Evolutionary conservation across 2,797 vertebrate species (phyloP).

Genomic region (Eulemur coronatus): DNA sequence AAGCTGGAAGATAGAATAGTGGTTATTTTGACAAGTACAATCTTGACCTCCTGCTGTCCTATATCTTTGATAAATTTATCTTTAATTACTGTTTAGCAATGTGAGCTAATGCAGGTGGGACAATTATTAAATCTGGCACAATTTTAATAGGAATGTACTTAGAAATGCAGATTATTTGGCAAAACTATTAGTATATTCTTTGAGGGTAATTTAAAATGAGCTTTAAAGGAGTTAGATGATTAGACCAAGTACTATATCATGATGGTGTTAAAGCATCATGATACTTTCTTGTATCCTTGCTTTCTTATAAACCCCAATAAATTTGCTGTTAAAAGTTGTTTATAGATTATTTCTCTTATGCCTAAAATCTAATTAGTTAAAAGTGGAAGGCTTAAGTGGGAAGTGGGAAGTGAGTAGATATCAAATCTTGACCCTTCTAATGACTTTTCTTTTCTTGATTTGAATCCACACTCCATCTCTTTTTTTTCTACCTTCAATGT

Average conservation of each 20-base stretch:
- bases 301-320: background rate
- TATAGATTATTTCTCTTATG: background rate
- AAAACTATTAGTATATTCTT: background rate
- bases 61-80: background rate
- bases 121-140: background rate
- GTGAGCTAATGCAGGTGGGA: background rate
- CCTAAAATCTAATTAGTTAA: background rate
- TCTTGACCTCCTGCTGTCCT: background rate
- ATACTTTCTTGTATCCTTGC: background rate
- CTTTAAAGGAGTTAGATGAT: background rate
- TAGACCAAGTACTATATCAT: background rate
- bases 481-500: too few relatives aligned
- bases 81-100: background rate
- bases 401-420: background rate
- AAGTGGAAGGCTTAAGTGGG: background rate
- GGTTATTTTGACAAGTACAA: background rate
- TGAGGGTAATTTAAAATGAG: background rate
- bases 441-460: background rate
- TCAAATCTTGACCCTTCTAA: background rate
- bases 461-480: too few relatives aligned
- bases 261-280: background rate
- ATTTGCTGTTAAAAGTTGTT: constrained; percentile 9
- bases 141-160: constrained; percentile 6
- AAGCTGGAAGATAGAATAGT: background rate
- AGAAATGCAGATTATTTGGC: background rate